phyloP scores from a whole-genome alignment of 2,113 vertebrate genomes.

The Hippolais icterina region DNA sequence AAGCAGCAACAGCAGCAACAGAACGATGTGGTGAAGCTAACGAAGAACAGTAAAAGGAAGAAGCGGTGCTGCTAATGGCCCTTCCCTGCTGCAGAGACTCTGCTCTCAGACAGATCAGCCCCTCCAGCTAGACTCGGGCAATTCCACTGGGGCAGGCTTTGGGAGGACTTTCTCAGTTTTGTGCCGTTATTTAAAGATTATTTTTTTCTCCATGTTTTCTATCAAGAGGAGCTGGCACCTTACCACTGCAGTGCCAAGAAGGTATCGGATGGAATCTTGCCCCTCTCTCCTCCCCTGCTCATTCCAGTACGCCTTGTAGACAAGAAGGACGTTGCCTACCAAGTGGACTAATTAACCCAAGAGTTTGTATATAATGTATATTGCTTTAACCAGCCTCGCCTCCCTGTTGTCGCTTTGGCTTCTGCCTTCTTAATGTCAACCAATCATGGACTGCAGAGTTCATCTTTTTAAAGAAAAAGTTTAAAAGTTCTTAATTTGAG shows the following conservation, averaged over 20 bases:
- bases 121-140: constrained; percentile 69
- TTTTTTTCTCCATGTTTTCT: constrained; percentile 77
- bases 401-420: constrained; percentile 71
- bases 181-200: constrained; percentile 85
- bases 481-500: constrained; percentile 33
- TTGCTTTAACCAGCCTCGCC: constrained; percentile 75
- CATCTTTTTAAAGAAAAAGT: constrained; percentile 66
- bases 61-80: constrained; percentile 94
- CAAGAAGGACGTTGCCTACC: constrained; percentile 75
- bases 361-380: constrained; percentile 81
- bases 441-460: constrained; percentile 69
- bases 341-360: constrained; percentile 76
- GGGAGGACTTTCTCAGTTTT: constrained; percentile 75
- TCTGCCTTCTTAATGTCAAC: constrained; percentile 75
- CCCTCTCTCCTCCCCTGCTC: constrained; percentile 64
- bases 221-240: constrained; percentile 76
- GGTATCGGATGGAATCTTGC: constrained; percentile 70
- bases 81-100: constrained; percentile 71
- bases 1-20: constrained; percentile 98
- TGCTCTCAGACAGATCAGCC: constrained; percentile 71
- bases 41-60: constrained; percentile 98
- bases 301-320: constrained; percentile 71
- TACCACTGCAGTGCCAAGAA: constrained; percentile 79
- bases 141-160: constrained; percentile 64
- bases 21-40: constrained; percentile 97